Percentiles rank a stretch among this genome's conserved stretches.
These are phyloP conservation scores for Papilio aristodemus DNA, from an alignment of 1,140 invertebrate genomes.

Conservation along the genomic window DNA sequence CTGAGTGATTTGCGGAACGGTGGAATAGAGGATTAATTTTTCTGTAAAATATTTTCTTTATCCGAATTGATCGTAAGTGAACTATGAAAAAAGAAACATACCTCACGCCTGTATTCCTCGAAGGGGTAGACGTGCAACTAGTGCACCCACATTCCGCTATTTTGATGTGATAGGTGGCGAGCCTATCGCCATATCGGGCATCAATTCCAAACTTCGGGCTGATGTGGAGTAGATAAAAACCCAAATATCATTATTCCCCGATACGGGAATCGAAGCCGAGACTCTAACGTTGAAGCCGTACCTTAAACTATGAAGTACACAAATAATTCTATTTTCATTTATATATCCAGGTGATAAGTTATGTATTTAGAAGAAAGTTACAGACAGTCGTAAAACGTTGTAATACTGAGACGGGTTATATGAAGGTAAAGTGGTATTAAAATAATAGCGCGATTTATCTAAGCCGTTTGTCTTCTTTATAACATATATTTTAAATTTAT, in stretches of 20 bases:
- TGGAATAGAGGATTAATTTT: neutral
- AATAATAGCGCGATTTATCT: slow-evolving; percentile 5
- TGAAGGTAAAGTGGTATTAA: slow-evolving; percentile 1
- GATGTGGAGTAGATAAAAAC: no score
- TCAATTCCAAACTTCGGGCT: no score
- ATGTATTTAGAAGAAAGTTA: neutral
- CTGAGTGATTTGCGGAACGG: slow-evolving; percentile 3
- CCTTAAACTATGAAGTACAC: no score
- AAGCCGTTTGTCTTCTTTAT: neutral
- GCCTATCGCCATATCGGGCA: no score
- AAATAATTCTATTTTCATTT: neutral
- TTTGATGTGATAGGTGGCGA: no score
- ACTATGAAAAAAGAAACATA: no score
- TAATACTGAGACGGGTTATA: neutral
- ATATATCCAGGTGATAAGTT: neutral
- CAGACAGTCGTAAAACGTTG: neutral
- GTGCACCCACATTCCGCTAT: no score
- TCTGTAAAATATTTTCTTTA: neutral
- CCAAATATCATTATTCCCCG: no score
- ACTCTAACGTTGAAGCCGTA: no score
- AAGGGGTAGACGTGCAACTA: no score
- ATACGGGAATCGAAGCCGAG: no score
- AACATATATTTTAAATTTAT: slow-evolving; percentile 6
- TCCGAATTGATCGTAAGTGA: neutral
- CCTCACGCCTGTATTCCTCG: no score